Evolutionary conservation across 2,113 vertebrate species (phyloP).

Genomic region (Oreochromis aureus): DNA sequence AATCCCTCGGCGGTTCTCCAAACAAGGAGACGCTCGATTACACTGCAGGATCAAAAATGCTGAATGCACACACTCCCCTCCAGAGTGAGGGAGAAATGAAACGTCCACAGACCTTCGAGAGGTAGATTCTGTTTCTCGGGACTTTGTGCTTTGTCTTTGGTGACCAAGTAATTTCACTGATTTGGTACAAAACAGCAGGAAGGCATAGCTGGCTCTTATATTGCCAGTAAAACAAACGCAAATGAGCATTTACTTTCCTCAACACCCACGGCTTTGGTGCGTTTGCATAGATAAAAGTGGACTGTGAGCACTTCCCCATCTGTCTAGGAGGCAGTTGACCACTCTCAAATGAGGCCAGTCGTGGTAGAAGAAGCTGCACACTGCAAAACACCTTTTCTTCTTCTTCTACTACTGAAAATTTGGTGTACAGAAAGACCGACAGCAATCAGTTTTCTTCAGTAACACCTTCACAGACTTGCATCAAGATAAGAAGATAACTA

Average conservation of each 20-base stretch:
- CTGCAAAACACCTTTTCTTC: background rate
- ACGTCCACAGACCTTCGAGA: conserved; percentile 16
- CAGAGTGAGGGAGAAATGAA: background rate
- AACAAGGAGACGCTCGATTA: conserved; percentile 63
- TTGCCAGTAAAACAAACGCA: background rate
- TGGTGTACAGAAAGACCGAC: background rate
- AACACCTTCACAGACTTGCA: background rate
- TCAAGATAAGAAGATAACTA: background rate
- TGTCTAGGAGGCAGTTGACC: background rate
- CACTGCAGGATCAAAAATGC: conserved; percentile 58
- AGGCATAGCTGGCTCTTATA: background rate
- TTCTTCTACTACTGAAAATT: background rate
- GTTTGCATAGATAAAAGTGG: background rate
- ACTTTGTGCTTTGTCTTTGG: background rate
- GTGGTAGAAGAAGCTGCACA: background rate
- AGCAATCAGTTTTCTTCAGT: background rate
- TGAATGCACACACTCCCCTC: conserved; percentile 51
- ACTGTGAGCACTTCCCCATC: background rate
- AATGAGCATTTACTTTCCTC: background rate
- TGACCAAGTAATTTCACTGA: background rate
- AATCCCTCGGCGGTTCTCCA: conserved; percentile 50
- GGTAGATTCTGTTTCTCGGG: background rate
- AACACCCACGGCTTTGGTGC: background rate
- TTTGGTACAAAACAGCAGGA: background rate
- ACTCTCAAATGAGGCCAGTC: background rate